These are phyloP conservation scores for Poeciliopsis turrubarensis DNA, from an alignment of 2,113 vertebrate genomes.

Conservation along the genomic window DNA sequence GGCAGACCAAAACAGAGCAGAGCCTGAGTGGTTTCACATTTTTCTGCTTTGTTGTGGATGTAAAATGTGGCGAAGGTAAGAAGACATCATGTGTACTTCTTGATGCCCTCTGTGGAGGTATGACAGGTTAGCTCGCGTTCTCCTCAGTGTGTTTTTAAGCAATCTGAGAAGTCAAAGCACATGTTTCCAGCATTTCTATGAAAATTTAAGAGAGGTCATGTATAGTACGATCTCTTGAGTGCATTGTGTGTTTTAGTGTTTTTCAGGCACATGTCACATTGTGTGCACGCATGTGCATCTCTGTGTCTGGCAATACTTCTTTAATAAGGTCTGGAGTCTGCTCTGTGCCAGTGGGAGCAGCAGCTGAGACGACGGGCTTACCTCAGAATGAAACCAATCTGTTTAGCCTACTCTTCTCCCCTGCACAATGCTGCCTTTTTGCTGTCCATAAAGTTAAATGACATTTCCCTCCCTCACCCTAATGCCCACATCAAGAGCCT, in stretches of 20 bases:
- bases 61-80: conserved; percentile 75
- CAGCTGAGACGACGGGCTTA: conserved; percentile 73
- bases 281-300: conserved; percentile 42
- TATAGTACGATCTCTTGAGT: conserved; percentile 7
- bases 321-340: conserved; percentile 80
- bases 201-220: conserved; percentile 4
- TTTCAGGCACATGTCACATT: conserved; percentile 65
- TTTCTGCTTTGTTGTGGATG: conserved; percentile 75
- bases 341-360: conserved; percentile 72
- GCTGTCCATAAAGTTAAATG: conserved; percentile 78
- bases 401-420: conserved; percentile 75
- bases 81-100: conserved; percentile 44
- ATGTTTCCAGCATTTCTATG: conserved; percentile 7
- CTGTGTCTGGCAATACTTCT: conserved; percentile 69
- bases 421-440: conserved; percentile 74
- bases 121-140: conserved; percentile 4
- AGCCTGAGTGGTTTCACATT: conserved; percentile 57
- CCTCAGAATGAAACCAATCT: conserved; percentile 83
- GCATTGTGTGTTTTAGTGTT: conserved; percentile 58
- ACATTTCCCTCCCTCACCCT: conserved; percentile 74
- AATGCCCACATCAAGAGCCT: conserved; percentile 63
- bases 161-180: conserved; percentile 7
- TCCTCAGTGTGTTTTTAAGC: conserved; percentile 23
- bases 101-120: conserved; percentile 27
- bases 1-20: conserved; percentile 65